Conservation (phyloP, 2,888 invertebrate genomes). For the Pyrocoelia pectoralis region DNA sequence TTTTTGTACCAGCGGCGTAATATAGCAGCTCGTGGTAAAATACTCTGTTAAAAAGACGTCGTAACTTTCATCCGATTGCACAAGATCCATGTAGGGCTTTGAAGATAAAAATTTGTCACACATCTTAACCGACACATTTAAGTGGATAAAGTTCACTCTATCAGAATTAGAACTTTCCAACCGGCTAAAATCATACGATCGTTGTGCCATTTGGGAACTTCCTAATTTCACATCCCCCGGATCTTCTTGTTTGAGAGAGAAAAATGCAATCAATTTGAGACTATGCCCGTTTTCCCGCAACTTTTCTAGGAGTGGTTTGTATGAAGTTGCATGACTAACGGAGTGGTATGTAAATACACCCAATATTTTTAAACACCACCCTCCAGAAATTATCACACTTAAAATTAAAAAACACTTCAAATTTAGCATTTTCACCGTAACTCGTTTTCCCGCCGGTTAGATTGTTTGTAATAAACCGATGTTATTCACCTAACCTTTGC, state of each 20-base stretch:
- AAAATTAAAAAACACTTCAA: background rate
- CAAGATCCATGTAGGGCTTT: constrained; percentile 25
- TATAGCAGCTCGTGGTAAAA: constrained; percentile 76
- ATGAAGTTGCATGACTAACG: constrained; percentile 75
- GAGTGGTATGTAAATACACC: constrained; percentile 73
- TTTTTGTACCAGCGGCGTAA: constrained; percentile 46
- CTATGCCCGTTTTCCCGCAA: constrained; percentile 70
- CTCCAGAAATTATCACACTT: constrained; percentile 45
- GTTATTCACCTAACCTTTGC: no score
- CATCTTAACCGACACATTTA: no score
- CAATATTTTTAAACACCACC: constrained; percentile 61
- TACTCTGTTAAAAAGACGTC: constrained; percentile 75
- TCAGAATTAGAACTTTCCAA: no score
- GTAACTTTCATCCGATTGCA: constrained; percentile 59
- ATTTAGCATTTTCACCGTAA: background rate
- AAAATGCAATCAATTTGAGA: constrained; percentile 73
- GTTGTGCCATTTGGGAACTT: background rate
- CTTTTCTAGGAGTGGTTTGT: constrained; percentile 67
- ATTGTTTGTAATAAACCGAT: no score
- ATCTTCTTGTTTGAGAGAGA: constrained; percentile 53
- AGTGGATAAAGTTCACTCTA: no score
- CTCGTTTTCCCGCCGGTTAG: no score
- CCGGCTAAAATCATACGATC: background rate
- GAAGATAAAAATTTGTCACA: constrained; percentile 39
- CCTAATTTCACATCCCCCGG: constrained; percentile 2